Evolutionary conservation across 1,140 invertebrate species (phyloP).

Genomic region (Brachionus koreanus): DNA sequence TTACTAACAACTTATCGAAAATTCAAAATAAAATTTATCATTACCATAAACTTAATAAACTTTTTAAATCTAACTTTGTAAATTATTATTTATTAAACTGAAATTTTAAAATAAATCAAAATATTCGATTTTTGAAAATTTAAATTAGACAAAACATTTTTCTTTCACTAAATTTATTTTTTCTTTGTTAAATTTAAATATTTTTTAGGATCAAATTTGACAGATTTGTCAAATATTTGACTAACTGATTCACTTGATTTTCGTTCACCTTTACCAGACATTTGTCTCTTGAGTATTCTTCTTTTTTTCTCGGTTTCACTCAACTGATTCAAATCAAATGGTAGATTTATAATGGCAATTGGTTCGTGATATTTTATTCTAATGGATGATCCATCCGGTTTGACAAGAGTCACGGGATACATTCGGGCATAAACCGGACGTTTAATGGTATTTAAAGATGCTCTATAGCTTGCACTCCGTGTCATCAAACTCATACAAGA

Average conservation of each 20-base stretch:
- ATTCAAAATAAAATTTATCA: no score
- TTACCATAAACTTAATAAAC: no score
- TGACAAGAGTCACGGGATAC: constrained; percentile 72
- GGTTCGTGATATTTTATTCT: constrained; percentile 77
- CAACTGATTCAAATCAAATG: constrained; percentile 12
- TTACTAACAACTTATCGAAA: no score
- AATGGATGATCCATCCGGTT: constrained; percentile 76
- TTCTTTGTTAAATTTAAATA: constrained; percentile 42
- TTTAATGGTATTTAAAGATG: constrained; percentile 68
- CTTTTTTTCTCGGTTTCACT: constrained; percentile 14
- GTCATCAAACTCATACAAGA: not conserved
- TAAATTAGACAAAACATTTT: no score
- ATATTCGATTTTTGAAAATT: not conserved
- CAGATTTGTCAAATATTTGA: not conserved
- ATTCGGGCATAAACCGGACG: constrained; percentile 66
- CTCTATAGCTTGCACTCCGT: constrained; percentile 64
- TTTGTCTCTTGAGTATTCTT: constrained; percentile 27
- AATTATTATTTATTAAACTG: no score
- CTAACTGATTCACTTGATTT: not conserved
- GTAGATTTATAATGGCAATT: constrained; percentile 70
- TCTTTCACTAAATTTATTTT: constrained; percentile 20
- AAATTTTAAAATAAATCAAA: not conserved
- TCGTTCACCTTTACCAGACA: not conserved
- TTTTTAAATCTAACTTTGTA: no score
- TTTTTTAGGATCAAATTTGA: constrained; percentile 43